These are phyloP conservation scores for Harpalus rufipes DNA, from an alignment of 2,888 invertebrate genomes.

Conservation along the genomic window DNA sequence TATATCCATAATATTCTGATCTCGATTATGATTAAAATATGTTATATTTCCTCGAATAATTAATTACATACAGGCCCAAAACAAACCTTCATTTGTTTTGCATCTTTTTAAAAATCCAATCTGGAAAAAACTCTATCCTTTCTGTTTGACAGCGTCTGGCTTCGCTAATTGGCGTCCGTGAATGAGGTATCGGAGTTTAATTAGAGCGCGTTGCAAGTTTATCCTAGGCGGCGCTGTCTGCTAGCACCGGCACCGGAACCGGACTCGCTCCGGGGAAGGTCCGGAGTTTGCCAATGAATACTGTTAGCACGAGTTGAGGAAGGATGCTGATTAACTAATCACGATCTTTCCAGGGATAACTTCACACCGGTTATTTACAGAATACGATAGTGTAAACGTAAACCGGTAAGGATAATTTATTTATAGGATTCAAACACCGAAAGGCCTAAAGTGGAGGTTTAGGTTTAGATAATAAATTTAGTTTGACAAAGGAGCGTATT, in stretches of 20 bases:
- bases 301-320: slow-evolving; percentile 28
- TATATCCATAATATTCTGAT: too few relatives aligned
- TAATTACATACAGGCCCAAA: too few relatives aligned
- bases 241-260: slow-evolving; percentile 16
- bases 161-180: slow-evolving; percentile 20
- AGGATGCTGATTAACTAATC: slow-evolving; percentile 27
- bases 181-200: slow-evolving; percentile 49
- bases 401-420: not conserved
- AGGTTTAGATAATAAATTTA: too few relatives aligned
- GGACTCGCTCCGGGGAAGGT: slow-evolving; percentile 25
- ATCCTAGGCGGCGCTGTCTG: not conserved
- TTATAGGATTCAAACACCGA: slow-evolving; percentile 7
- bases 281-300: slow-evolving; percentile 33
- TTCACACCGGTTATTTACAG: not conserved
- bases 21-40: too few relatives aligned
- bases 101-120: not conserved
- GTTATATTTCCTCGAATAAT: too few relatives aligned
- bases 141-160: slow-evolving; percentile 1
- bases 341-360: slow-evolving; percentile 1
- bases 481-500: too few relatives aligned
- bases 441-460: not conserved
- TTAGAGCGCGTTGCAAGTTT: slow-evolving; percentile 42
- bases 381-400: not conserved
- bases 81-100: too few relatives aligned
- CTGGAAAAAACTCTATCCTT: not conserved